These are phyloP conservation scores for Eledona agricola DNA, from an alignment of 2,888 invertebrate genomes.

Conservation along the genomic window DNA sequence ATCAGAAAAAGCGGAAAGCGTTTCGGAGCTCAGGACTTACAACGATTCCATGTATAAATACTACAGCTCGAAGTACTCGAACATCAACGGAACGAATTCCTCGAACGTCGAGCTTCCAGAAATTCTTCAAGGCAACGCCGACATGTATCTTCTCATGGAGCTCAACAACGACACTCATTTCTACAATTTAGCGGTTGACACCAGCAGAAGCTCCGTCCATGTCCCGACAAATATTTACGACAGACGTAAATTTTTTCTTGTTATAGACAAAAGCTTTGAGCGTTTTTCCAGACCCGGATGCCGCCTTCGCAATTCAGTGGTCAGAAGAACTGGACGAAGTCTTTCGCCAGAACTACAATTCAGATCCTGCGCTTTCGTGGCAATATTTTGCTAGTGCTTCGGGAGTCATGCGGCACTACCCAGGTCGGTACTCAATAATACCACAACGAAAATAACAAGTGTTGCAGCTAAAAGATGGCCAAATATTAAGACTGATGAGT, in stretches of 20 bases:
- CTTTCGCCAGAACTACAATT: conserved; percentile 85
- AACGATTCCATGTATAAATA: conserved; percentile 67
- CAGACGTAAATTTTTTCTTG: conserved; percentile 66
- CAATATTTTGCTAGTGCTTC: conserved; percentile 97
- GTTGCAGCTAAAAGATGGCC: conserved; percentile 48
- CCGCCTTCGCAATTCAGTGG: conserved; percentile 87
- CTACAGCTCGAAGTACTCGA: conserved; percentile 84
- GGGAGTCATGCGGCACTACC: conserved; percentile 93
- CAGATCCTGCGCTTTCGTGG: conserved; percentile 92
- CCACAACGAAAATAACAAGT: neutral
- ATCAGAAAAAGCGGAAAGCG: conserved; percentile 75
- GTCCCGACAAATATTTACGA: conserved; percentile 95
- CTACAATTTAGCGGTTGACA: conserved; percentile 83
- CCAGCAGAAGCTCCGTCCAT: conserved; percentile 85
- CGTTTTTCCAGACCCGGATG: conserved; percentile 58
- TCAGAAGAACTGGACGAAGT: conserved; percentile 84
- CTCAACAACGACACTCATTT: conserved; percentile 82
- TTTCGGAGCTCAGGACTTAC: conserved; percentile 71
- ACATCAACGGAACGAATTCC: conserved; percentile 56
- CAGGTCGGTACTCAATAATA: conserved; percentile 63
- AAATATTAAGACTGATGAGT: conserved; percentile 66
- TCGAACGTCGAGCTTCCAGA: conserved; percentile 39
- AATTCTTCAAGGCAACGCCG: conserved; percentile 40
- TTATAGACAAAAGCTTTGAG: neutral
- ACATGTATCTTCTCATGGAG: conserved; percentile 67